Conservation (phyloP, 2,113 vertebrate species). For the Pungitius pungitius region DNA sequence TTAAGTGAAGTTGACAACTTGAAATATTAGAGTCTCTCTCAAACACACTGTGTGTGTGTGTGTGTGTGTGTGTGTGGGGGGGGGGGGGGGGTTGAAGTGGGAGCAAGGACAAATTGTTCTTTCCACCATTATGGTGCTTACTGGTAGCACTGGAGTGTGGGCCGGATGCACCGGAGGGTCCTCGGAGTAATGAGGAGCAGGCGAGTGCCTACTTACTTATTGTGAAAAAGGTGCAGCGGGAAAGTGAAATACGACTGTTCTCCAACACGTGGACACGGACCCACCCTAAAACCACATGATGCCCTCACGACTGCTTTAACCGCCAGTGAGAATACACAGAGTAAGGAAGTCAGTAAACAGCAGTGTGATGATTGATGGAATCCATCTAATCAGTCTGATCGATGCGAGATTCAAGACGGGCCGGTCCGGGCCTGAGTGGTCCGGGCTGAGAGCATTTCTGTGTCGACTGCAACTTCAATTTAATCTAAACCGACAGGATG, state of each 20-base stretch:
- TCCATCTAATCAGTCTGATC: constrained; percentile 67
- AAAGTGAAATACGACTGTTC: constrained; percentile 64
- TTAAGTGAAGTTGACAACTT: constrained; percentile 47
- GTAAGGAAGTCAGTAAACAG: constrained; percentile 41
- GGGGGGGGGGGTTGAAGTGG: constrained; percentile 20
- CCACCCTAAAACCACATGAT: constrained; percentile 45
- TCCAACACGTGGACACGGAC: constrained; percentile 44
- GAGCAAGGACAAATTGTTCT: constrained; percentile 57
- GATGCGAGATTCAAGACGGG: constrained; percentile 58
- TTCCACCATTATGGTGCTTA: constrained; percentile 42
- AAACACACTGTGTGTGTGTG: background rate
- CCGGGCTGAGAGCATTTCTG: constrained; percentile 36
- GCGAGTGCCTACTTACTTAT: constrained; percentile 69
- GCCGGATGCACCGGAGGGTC: constrained; percentile 63
- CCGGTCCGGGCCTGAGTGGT: constrained; percentile 11
- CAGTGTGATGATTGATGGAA: constrained; percentile 52
- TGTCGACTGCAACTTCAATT: constrained; percentile 57
- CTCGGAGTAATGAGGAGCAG: constrained; percentile 69
- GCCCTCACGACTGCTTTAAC: constrained; percentile 45
- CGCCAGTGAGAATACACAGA: constrained; percentile 27
- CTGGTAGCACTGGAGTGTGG: constrained; percentile 56
- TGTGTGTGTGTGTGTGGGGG: constrained; percentile 25
- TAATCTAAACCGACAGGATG: constrained; percentile 59
- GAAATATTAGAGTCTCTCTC: constrained; percentile 31
- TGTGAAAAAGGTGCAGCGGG: constrained; percentile 55